These are phyloP conservation scores for Caenorhabditis uteleia DNA, from an alignment of 2,888 invertebrate species.

Conservation along the genomic window DNA sequence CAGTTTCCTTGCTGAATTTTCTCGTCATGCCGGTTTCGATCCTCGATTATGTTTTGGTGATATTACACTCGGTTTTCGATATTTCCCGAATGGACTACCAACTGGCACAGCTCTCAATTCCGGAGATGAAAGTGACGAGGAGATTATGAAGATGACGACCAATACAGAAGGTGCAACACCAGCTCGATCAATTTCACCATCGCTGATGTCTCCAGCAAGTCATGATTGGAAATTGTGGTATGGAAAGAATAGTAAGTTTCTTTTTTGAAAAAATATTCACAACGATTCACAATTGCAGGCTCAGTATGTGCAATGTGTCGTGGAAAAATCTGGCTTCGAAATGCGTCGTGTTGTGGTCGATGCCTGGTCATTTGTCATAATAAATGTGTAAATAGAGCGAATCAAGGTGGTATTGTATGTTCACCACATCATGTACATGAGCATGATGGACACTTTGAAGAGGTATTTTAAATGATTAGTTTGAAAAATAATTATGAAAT, in stretches of 20 bases:
- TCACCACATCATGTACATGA: constrained; percentile 16
- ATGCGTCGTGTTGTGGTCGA: constrained; percentile 87
- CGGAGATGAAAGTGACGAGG: constrained; percentile 38
- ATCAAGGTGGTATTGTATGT: constrained; percentile 35
- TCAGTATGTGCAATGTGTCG: constrained; percentile 59
- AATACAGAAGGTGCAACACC: constrained; percentile 17
- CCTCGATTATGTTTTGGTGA: constrained; percentile 90
- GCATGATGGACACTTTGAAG: constrained; percentile 48
- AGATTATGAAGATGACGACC: constrained; percentile 1
- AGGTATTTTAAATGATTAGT: too few relatives aligned
- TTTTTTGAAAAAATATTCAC: background rate
- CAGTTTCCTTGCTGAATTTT: constrained; percentile 46
- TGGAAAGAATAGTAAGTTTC: constrained; percentile 24
- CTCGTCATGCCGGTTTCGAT: constrained; percentile 83
- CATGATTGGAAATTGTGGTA: constrained; percentile 48
- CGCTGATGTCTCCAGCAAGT: constrained; percentile 14
- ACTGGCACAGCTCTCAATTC: constrained; percentile 35
- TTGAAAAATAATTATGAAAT: too few relatives aligned
- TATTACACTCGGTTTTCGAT: constrained; percentile 80
- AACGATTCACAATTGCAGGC: constrained; percentile 5
- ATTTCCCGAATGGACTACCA: constrained; percentile 55
- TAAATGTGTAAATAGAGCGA: constrained; percentile 79
- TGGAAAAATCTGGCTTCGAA: constrained; percentile 89
- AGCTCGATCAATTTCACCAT: constrained; percentile 26
- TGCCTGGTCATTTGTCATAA: constrained; percentile 93